These are phyloP conservation scores for Xestia ashworthii DNA, from an alignment of 2,888 invertebrate genomes.

Conservation along the genomic window DNA sequence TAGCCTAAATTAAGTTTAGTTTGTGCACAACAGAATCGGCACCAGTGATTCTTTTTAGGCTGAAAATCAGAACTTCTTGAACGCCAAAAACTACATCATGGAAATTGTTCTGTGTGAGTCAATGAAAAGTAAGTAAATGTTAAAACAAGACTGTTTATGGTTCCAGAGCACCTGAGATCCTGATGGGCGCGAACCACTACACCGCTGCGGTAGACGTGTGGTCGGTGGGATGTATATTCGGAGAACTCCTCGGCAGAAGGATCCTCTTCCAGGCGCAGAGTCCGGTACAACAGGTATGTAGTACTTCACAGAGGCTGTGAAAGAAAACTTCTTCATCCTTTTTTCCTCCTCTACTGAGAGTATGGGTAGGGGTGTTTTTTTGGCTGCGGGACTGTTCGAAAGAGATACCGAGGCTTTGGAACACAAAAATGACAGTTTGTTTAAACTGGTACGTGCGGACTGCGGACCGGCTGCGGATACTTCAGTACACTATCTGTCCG, in stretches of 20 bases:
- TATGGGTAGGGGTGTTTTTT: too few species aligned
- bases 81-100: neutral
- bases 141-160: neutral
- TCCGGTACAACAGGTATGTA: conserved; percentile 97
- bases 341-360: too few species aligned
- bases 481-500: neutral
- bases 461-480: neutral
- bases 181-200: conserved; percentile 99
- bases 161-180: conserved; percentile 98
- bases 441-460: neutral
- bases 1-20: too few species aligned
- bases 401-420: too few species aligned
- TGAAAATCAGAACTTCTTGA: neutral
- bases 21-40: too few species aligned
- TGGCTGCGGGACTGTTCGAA: too few species aligned
- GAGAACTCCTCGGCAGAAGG: conserved; percentile 98
- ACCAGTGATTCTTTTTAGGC: neutral
- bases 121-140: neutral
- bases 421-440: neutral
- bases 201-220: conserved; percentile 99
- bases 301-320: neutral
- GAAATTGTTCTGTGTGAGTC: neutral
- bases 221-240: conserved; percentile 99
- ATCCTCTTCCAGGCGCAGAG: conserved; percentile 99
- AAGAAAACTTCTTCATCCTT: neutral